phyloP scores from a whole-genome alignment of 2,113 vertebrate species.

The Psilopogon haemacephalus region DNA sequence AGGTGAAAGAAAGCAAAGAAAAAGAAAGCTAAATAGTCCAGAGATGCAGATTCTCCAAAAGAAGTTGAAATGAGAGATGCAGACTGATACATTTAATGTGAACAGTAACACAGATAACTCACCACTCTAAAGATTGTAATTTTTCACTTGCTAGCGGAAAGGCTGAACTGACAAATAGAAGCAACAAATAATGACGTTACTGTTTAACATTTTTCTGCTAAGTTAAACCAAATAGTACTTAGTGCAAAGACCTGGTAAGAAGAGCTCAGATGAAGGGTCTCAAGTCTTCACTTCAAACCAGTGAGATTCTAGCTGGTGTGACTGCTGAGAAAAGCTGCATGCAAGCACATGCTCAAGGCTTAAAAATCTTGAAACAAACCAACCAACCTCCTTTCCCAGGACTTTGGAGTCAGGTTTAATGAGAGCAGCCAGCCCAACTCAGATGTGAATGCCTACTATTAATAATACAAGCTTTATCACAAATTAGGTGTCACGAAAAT shows the following conservation, averaged over 20 bases:
- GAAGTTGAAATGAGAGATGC: neutral
- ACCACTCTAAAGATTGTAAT: neutral
- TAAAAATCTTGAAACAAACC: neutral
- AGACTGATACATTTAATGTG: neutral
- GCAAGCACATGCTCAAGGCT: accelerated
- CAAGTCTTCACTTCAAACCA: neutral
- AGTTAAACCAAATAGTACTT: neutral
- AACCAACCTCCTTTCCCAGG: no score
- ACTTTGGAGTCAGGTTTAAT: neutral
- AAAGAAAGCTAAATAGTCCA: neutral
- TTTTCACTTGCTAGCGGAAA: neutral
- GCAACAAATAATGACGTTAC: neutral
- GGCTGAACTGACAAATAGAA: neutral
- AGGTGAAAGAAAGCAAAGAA: neutral
- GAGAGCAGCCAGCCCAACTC: neutral
- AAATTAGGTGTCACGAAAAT: neutral
- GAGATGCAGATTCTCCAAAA: neutral
- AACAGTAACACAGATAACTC: neutral
- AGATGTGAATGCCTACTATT: neutral
- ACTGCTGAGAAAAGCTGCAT: neutral
- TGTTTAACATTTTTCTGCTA: neutral
- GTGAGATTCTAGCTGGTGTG: neutral
- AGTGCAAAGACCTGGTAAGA: neutral
- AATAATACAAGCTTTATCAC: neutral
- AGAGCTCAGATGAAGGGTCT: neutral